Base-by-base conservation (phyloP, 2,888 invertebrate species). In the Tiliacea citrago region DNA sequence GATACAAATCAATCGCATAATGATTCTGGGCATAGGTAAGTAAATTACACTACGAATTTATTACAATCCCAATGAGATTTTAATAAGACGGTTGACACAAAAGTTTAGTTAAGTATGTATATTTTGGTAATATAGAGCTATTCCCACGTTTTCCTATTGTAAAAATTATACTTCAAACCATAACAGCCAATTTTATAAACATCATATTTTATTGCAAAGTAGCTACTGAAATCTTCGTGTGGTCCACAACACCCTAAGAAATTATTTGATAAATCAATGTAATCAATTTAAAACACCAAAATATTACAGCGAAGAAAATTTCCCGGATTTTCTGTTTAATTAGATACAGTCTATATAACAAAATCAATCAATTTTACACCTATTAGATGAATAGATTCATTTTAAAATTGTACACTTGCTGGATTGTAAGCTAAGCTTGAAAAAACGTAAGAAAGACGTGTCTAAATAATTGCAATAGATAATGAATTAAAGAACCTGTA, bases 401-500 rank as follows among this genome's bases (percentile, higher is more conserved):
- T 86, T 77, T 53, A 55, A 80, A 81, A 58, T 77, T 69, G 68
- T 73, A 65, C 60, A 79, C 62, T 75, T n/a, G 35, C 39, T 61
- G n/a, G 45, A 73, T 68, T 73, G 69, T 70, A 47, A 71, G 61
- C 53, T 24, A 47, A 39, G 39, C 39, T 8, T 60, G 9, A 85
- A 83, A 84, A 84, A 71, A 63, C 45, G 8, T 24, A 47, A 24
- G 51, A 73, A 72, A 83, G 85, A 83, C 60, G 49, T 58, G 45
- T 73, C 73, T 73, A 76, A 77, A 75, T 70, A 73, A 77, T 63
- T 74, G 73, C 61, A 73, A 67, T 66, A 74, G 77, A 66, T 81
- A 87, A 86, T 81, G 79, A 77, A 81, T 86, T 83, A 79, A 72
- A 85, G 69, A 70, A 83, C 16, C 58, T 67, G 67, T 85, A 82